These are phyloP conservation scores for Philypnodon macrostomus DNA, from an alignment of 2,797 vertebrate genomes.

Conservation along the genomic window DNA sequence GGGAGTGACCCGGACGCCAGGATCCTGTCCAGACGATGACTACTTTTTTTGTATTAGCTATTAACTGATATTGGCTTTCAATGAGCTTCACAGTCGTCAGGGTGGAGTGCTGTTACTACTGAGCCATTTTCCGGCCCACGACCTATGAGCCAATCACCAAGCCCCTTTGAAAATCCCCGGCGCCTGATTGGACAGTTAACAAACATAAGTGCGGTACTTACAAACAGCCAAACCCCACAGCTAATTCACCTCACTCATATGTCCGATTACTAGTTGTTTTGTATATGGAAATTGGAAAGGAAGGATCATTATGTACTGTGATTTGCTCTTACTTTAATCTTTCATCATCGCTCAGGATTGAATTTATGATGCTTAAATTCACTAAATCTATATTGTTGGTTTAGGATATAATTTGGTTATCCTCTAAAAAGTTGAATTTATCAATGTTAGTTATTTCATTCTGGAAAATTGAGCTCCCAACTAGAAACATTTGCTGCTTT, in stretches of 20 bases:
- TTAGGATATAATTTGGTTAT: too few species aligned
- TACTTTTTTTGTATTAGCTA: slow-evolving; percentile 34
- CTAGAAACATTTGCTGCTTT: not conserved
- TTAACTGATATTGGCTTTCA: slow-evolving; percentile 27
- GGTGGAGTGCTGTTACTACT: slow-evolving; percentile 68
- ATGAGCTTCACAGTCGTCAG: slow-evolving; percentile 18
- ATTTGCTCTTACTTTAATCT: too few species aligned
- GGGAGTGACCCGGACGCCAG: slow-evolving; percentile 23
- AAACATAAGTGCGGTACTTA: slow-evolving; percentile 44
- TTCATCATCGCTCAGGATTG: slow-evolving; percentile 68
- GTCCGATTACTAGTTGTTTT: slow-evolving; percentile 31
- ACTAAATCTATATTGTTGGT: too few species aligned
- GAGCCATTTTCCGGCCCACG: slow-evolving; percentile 56
- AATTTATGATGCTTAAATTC: slow-evolving; percentile 38
- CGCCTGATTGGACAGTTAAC: slow-evolving; percentile 14
- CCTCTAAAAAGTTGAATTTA: too few species aligned
- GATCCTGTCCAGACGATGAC: slow-evolving; percentile 29
- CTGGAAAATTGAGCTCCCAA: too few species aligned
- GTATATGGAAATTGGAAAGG: slow-evolving; percentile 41
- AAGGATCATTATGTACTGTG: slow-evolving; percentile 44
- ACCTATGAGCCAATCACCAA: slow-evolving; percentile 55
- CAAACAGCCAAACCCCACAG: slow-evolving; percentile 64
- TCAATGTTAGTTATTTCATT: too few species aligned
- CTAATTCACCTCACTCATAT: slow-evolving; percentile 15
- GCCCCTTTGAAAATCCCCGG: slow-evolving; percentile 24